phyloP scores from a whole-genome alignment of 1,140 invertebrate species.

The Drosophila fuyamai region DNA sequence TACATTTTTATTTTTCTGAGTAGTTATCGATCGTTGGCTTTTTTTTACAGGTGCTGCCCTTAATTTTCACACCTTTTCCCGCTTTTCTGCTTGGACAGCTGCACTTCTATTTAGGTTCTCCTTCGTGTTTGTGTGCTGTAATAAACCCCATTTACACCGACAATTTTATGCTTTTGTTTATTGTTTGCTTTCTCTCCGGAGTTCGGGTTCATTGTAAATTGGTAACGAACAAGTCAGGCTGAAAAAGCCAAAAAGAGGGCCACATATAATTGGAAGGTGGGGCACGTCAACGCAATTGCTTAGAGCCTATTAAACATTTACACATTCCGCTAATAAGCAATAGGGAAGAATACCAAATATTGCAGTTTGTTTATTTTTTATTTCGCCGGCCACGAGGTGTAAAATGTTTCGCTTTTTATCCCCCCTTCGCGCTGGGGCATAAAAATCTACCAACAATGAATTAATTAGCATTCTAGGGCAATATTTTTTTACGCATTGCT shows the following conservation, averaged over 20 bases:
- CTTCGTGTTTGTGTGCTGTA: conserved; percentile 38
- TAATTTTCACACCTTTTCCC: conserved; percentile 55
- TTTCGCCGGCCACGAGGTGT: conserved; percentile 7
- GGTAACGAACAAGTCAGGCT: conserved; percentile 41
- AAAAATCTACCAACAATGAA: conserved; percentile 63
- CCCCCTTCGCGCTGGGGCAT: conserved; percentile 5
- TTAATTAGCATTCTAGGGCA: conserved; percentile 67
- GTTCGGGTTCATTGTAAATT: conserved; percentile 71
- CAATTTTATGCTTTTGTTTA: conserved; percentile 62
- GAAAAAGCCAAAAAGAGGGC: conserved; percentile 25
- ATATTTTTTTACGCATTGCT: conserved; percentile 50
- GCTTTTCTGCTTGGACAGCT: conserved; percentile 48
- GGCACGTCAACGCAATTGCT: conserved; percentile 55
- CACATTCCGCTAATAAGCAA: conserved; percentile 14
- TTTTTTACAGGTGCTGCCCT: conserved; percentile 10
- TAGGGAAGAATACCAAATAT: conserved; percentile 5
- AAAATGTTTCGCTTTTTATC: conserved; percentile 19
- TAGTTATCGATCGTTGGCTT: not conserved
- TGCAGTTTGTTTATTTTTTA: conserved; percentile 14
- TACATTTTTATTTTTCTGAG: not conserved
- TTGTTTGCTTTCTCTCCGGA: conserved; percentile 51
- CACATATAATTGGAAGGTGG: conserved; percentile 50
- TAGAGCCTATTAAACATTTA: conserved; percentile 45
- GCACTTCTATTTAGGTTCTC: conserved; percentile 38
- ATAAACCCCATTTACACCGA: conserved; percentile 73